A percentile compares a stretch with the other conserved stretches of the same genome.
These are phyloP conservation scores for Drosophila novamexicana DNA, from an alignment of 1,140 invertebrate genomes.

Conservation along the genomic window DNA sequence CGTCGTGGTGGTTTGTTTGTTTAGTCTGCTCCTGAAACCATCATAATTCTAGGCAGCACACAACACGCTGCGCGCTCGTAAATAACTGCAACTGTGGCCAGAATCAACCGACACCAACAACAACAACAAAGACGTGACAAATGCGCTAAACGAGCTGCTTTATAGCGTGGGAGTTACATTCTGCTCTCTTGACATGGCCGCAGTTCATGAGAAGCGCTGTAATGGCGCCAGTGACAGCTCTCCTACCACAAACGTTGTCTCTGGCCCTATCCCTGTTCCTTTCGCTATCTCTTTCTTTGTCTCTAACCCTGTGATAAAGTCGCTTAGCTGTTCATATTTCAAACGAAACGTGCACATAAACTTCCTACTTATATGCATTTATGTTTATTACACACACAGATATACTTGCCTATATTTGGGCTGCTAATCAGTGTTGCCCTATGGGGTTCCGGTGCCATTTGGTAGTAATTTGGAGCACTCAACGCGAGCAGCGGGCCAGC, in stretches of 20 bases:
- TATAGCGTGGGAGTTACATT: slow-evolving; percentile 73
- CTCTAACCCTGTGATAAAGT: slow-evolving; percentile 50
- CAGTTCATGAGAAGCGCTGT: slow-evolving; percentile 60
- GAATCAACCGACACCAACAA: slow-evolving; percentile 11
- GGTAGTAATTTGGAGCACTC: slow-evolving; percentile 77
- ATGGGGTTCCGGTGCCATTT: slow-evolving; percentile 50
- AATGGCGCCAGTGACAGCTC: slow-evolving; percentile 60
- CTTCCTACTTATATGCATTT: slow-evolving; percentile 53
- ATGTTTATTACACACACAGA: slow-evolving; percentile 22
- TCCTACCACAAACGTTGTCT: background rate
- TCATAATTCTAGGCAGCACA: slow-evolving; percentile 60
- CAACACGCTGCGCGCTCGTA: slow-evolving; percentile 64
- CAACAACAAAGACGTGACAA: slow-evolving; percentile 75
- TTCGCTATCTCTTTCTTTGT: background rate
- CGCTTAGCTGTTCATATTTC: slow-evolving; percentile 73
- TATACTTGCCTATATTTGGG: slow-evolving; percentile 15
- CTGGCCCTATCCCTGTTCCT: slow-evolving; percentile 2
- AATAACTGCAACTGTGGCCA: slow-evolving; percentile 42
- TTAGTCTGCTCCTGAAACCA: slow-evolving; percentile 24
- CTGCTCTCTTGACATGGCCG: slow-evolving; percentile 22
- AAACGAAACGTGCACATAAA: slow-evolving; percentile 67
- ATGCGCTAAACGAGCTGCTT: slow-evolving; percentile 76
- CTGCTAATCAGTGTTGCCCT: slow-evolving; percentile 66
- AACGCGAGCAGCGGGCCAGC: slow-evolving; percentile 72
- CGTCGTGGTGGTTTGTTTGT: slow-evolving; percentile 7